A percentile compares a stretch with the other conserved stretches of the same genome.
Conservation (phyloP, 2,888 invertebrate species). For the Metalampra italica region DNA sequence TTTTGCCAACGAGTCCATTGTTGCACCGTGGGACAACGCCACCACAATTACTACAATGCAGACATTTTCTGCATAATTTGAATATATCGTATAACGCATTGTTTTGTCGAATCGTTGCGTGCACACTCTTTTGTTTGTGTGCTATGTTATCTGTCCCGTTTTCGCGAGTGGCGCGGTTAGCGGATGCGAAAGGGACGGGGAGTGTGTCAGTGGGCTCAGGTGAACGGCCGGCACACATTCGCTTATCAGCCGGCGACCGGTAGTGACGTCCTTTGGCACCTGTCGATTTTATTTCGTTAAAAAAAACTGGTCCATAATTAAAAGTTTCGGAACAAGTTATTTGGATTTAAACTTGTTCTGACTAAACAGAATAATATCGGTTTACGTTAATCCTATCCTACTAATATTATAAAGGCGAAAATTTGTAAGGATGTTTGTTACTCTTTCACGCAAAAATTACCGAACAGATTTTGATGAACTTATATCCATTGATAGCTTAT, state of each 20-base stretch:
- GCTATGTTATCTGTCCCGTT: constrained; percentile 28
- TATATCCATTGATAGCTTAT: no score
- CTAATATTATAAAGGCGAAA: no score
- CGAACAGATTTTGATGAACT: no score
- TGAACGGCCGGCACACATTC: constrained; percentile 74
- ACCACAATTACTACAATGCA: constrained; percentile 45
- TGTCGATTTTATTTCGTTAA: constrained; percentile 39
- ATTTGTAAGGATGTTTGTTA: no score
- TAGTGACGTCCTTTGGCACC: constrained; percentile 58
- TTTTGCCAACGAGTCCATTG: constrained; percentile 22
- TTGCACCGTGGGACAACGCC: constrained; percentile 35
- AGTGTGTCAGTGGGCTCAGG: constrained; percentile 69
- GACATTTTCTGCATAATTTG: constrained; percentile 49
- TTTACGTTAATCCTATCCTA: neutral
- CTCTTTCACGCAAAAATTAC: no score
- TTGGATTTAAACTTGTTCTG: constrained; percentile 6
- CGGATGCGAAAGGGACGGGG: constrained; percentile 44
- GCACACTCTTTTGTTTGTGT: constrained; percentile 34
- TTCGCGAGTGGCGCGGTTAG: constrained; percentile 14
- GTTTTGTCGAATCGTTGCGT: constrained; percentile 43
- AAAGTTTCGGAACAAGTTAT: constrained; percentile 21
- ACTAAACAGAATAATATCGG: neutral
- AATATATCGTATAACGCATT: constrained; percentile 51
- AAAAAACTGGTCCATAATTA: constrained; percentile 17
- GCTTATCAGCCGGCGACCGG: constrained; percentile 66